These are phyloP conservation scores for Tolypeutes matacus DNA, from an alignment of 2,797 vertebrate genomes.

Conservation along the genomic window DNA sequence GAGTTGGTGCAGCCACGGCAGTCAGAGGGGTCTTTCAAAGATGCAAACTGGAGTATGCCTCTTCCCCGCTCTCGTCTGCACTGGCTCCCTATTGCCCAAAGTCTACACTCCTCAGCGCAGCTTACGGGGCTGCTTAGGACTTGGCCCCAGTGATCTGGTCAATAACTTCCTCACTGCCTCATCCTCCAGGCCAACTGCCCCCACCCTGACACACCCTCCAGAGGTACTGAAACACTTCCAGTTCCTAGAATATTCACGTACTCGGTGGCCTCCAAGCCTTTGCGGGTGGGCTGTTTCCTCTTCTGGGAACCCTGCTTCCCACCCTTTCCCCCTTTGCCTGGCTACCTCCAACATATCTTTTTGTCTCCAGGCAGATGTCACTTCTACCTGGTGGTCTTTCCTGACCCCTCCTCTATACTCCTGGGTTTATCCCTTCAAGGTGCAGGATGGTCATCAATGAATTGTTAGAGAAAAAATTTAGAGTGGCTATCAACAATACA, in stretches of 20 bases:
- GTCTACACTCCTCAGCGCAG: not conserved
- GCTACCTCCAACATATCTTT: not conserved
- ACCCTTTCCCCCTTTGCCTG: rapidly evolving
- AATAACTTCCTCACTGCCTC: not conserved
- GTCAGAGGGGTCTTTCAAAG: not conserved
- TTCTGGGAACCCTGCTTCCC: not conserved
- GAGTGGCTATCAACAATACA: not conserved
- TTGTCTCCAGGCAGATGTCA: not conserved
- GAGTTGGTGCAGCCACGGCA: not conserved
- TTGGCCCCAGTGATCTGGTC: not conserved
- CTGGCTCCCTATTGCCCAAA: too few relatives aligned
- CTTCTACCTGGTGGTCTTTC: not conserved
- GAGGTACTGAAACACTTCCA: not conserved
- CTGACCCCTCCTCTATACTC: not conserved
- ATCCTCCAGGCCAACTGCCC: too few relatives aligned
- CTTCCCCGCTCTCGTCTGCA: not conserved
- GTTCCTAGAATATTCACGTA: too few relatives aligned
- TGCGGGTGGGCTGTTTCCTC: not conserved
- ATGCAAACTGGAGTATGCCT: not conserved
- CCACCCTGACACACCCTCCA: not conserved
- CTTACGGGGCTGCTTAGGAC: not conserved
- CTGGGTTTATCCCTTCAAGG: not conserved
- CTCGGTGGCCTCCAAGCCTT: not conserved
- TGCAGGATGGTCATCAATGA: not conserved
- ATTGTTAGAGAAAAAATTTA: not conserved